Conservation (phyloP, 2,113 vertebrate species). For the Maccullochella peelii region DNA sequence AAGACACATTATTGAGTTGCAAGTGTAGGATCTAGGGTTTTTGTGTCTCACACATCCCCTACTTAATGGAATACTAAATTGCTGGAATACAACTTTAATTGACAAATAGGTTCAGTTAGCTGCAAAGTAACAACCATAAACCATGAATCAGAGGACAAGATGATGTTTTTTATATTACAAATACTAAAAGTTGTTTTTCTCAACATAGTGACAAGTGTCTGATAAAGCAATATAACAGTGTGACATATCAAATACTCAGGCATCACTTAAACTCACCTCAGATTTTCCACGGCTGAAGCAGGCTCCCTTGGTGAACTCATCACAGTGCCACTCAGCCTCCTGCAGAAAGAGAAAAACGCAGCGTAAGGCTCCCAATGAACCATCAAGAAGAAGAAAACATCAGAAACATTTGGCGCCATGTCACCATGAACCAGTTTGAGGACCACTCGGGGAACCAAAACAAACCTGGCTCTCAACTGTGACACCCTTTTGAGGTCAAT, state of each 20-base stretch:
- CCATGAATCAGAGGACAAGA: neutral
- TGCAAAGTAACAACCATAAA: neutral
- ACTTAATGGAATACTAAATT: neutral
- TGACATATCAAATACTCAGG: conserved; percentile 31
- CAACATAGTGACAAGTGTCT: conserved; percentile 4
- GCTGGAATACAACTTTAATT: neutral
- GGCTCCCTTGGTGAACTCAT: conserved; percentile 93
- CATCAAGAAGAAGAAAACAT: conserved; percentile 54
- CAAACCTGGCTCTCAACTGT: conserved; percentile 41
- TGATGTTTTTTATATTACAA: neutral
- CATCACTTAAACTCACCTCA: conserved; percentile 86
- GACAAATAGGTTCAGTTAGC: neutral
- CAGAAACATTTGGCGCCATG: conserved; percentile 31
- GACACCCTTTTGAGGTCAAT: conserved; percentile 41
- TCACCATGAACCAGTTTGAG: conserved; percentile 44
- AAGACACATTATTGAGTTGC: neutral
- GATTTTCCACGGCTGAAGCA: conserved; percentile 98
- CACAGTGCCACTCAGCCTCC: conserved; percentile 95
- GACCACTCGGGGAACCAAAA: conserved; percentile 50
- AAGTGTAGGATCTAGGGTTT: neutral
- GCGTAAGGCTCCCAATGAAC: conserved; percentile 52
- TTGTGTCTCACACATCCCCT: neutral
- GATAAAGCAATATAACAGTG: conserved; percentile 31
- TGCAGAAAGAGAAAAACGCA: conserved; percentile 73
- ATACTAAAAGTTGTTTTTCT: conserved; percentile 1